Evolutionary conservation across 2,113 vertebrate species (phyloP), one percentile per base, ranked within the genome.

Genomic region (Pseudorasbora parva): DNA sequence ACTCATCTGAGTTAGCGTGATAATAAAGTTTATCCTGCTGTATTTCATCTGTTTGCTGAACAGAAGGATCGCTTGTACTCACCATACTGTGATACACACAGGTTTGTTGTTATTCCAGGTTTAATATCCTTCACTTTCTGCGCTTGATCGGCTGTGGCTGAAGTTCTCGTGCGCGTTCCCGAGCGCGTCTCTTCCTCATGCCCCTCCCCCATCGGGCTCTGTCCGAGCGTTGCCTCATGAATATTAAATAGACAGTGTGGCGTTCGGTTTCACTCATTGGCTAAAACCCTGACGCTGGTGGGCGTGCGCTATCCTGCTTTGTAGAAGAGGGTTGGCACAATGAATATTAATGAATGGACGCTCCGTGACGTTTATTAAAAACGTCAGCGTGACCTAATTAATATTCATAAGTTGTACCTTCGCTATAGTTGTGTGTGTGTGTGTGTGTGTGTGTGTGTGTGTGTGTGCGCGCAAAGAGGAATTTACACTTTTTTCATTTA

Each of bases 51-150:
- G 66, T 5, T 25, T 9, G 8, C 0, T 21, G n/a, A 43, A 5
- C 21, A 45, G 11, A 11, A n/a, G n/a, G 49, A 49, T 49, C 12
- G 23, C 41, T 23, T 51, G 71, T 74, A 69, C 75, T 85, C 71
- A 73, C 68, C 66, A 81, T 68, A 54, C 41, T 51, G 56, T 54
- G 12, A 33, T 33, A 15, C 25, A 17, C 51, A 10, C 9, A n/a
- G 43, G 5, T 23, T 59, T n/a, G n/a, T 23, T 25, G 11, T 59
- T 37, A 10, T 30, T 25, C 54, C 33, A 25, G 12, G 9, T 59
- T 59, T 25, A 25, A 60, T 25, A 45, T 59, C 77, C 8, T 0
- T 14, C 41, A 79, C 41, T 79, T 79, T 79, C 59, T 79, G 77
- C 59, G 57, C 23, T 74, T 8, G 12, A 17, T 47, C 71, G 27